Conservation (phyloP, 2,888 invertebrate genomes). For the Aporophyla lueneburgensis region DNA sequence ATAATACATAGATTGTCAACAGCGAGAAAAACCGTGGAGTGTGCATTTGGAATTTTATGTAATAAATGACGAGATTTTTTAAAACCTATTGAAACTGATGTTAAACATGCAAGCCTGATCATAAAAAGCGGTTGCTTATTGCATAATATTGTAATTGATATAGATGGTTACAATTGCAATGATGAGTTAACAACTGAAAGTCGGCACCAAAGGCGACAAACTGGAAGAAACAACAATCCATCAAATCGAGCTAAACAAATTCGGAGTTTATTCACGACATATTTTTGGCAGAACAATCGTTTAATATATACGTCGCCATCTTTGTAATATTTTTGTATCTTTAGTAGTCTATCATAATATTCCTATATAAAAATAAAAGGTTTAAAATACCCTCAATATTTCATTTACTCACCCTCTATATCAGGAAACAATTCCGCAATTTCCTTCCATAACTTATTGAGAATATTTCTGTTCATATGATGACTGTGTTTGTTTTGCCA, state of each 20-base stretch:
- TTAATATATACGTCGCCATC: too few relatives aligned
- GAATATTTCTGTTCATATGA: constrained; percentile 3
- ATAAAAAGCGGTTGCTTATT: constrained; percentile 61
- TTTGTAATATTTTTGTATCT: too few relatives aligned
- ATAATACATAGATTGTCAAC: constrained; percentile 62
- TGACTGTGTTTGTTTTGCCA: constrained; percentile 16
- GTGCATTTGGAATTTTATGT: constrained; percentile 67
- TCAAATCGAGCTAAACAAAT: too few relatives aligned
- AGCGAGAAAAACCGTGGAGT: constrained; percentile 66
- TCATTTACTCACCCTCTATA: too few relatives aligned
- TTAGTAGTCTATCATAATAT: too few relatives aligned
- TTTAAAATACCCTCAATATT: too few relatives aligned
- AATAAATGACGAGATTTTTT: constrained; percentile 53
- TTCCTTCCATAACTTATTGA: constrained; percentile 3
- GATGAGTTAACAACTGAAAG: neutral
- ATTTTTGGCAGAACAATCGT: too few relatives aligned
- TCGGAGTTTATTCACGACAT: too few relatives aligned
- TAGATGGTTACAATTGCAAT: constrained; percentile 20
- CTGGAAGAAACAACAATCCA: too few relatives aligned
- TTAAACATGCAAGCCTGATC: constrained; percentile 58
- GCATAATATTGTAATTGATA: constrained; percentile 65
- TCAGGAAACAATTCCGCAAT: neutral
- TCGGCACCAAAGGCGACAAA: too few relatives aligned
- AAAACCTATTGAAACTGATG: constrained; percentile 63
- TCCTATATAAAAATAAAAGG: too few relatives aligned